Base-by-base conservation (phyloP, 2,113 vertebrate genomes). In the Polyodon spathula region DNA sequence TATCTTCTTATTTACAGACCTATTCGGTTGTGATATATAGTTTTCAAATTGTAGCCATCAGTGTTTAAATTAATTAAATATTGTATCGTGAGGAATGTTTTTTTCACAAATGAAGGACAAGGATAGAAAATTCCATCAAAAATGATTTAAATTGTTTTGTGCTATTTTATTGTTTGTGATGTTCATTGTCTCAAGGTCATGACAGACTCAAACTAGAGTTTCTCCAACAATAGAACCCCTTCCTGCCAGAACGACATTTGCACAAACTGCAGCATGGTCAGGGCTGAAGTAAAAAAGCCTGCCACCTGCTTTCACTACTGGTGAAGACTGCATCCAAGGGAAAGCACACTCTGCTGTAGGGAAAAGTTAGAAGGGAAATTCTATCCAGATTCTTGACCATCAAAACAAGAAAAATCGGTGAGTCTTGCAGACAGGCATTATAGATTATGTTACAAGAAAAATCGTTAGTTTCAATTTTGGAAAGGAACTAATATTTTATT, bases 291-390 rank as follows among this genome's bases (percentile, higher is more conserved):
- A 6, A 14, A 50, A 50, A 2, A 11, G 6, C 48, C 14, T 50
- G 48, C 48, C 48, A 50, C 48, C 48, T 50, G 48, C 48, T 50
- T n/a, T 50, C 48, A 50, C 12, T 50, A 50, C 48, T 50, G 48
- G 48, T 50, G 6, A 50, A n/a, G 48, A 14, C 48, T 50, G 5
- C 14, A 6, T 50, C 48, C 48, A 50, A n/a, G 48, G 12, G 48
- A n/a, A 50, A 11, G 12, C 48, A 11, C 48, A 50, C 48, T 12
- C 7, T 50, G 48, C 48, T 12, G 8, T n/a, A 12, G 15, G 6
- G 48, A 11, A 14, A 50, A n/a, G 48, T 11, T n/a, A n/a, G 48
- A n/a, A n/a, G 27, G 48, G 48, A 50, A 50, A 50, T 14, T 3
- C 15, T n/a, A 50, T 50, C 9, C 8, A 50, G 48, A 4, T 14